These are phyloP conservation scores for Nesidiocoris tenuis DNA, from an alignment of 2,888 invertebrate genomes.

Conservation along the genomic window DNA sequence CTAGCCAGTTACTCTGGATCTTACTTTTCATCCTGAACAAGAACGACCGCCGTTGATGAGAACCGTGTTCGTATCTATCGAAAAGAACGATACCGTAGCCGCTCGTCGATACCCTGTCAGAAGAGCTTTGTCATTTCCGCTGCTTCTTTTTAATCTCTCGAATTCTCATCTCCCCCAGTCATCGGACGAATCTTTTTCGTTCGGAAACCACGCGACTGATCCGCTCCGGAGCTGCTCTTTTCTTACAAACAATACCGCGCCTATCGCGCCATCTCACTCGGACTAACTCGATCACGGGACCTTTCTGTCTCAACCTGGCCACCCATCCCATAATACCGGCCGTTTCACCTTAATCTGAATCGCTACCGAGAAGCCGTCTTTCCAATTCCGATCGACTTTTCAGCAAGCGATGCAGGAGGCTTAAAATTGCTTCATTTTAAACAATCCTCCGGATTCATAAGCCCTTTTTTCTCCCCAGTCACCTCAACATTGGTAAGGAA, in stretches of 20 bases:
- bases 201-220: constrained; percentile 21
- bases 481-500: neutral
- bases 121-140: constrained; percentile 43
- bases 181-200: neutral
- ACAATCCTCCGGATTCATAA: constrained; percentile 7
- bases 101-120: constrained; percentile 11
- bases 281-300: neutral
- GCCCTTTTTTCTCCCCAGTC: constrained; percentile 1
- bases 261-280: neutral
- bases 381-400: constrained; percentile 4
- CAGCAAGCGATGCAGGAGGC: constrained; percentile 6
- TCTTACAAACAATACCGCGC: neutral
- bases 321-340: neutral
- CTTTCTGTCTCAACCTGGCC: neutral
- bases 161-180: constrained; percentile 6
- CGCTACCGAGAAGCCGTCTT: constrained; percentile 1
- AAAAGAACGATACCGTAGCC: no score
- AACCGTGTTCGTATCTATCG: no score
- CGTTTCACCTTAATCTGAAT: neutral
- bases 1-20: no score
- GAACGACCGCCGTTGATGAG: no score
- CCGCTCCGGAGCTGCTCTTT: constrained; percentile 17
- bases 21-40: no score
- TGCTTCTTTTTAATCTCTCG: constrained; percentile 36
- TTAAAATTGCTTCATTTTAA: constrained; percentile 17